phyloP scores from a whole-genome alignment of 1,140 invertebrate species.

The Reticulitermes speratus region DNA sequence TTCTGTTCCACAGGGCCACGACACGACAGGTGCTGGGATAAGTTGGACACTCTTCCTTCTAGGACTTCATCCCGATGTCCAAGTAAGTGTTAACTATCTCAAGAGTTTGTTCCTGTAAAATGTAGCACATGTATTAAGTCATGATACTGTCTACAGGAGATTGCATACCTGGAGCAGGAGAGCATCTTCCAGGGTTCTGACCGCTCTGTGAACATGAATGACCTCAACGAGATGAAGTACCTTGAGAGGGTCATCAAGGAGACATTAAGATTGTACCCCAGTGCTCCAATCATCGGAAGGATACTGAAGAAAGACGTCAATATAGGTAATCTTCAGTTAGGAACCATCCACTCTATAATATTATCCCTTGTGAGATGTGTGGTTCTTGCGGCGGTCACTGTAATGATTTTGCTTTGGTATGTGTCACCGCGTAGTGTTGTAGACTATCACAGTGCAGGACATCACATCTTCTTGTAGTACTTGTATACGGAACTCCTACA shows the following conservation, averaged over 20 bases:
- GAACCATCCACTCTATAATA: no score
- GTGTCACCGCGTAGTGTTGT: no score
- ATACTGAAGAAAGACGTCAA: conserved; percentile 46
- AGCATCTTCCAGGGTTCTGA: conserved; percentile 35
- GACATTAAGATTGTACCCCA: conserved; percentile 59
- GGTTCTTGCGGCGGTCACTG: no score
- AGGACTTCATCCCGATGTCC: conserved; percentile 52
- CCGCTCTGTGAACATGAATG: conserved; percentile 46
- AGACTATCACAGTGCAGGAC: no score
- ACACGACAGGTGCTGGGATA: conserved; percentile 56
- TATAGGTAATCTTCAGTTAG: conserved; percentile 40
- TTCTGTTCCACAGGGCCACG: conserved; percentile 51
- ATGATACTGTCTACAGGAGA: conserved; percentile 19
- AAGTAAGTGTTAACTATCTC: conserved; percentile 40
- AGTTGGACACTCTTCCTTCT: conserved; percentile 55
- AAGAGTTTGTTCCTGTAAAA: no score
- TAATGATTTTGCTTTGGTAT: no score
- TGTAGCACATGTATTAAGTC: neutral
- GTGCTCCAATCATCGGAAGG: conserved; percentile 59
- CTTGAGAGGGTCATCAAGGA: conserved; percentile 66
- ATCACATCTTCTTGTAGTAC: no score
- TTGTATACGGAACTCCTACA: no score
- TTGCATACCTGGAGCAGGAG: conserved; percentile 35
- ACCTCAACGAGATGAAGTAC: conserved; percentile 56
- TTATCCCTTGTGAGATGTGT: no score